Base-by-base conservation (phyloP, 2,797 vertebrate species). In the Vipera latastei region DNA sequence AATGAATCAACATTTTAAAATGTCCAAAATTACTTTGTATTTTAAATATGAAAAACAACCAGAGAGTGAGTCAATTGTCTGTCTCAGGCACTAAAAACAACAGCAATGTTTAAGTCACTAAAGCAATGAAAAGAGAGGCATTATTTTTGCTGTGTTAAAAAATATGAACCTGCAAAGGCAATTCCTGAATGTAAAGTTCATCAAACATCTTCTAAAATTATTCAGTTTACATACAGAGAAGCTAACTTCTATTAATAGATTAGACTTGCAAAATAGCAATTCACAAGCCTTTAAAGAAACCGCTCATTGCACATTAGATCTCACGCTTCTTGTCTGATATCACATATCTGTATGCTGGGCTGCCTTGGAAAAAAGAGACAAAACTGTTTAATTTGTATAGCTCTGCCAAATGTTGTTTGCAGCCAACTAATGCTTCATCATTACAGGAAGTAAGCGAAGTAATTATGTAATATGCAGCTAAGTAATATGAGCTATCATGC, bases 211-310 rank as follows among this genome's bases (percentile, higher is more conserved):
- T 95, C 96, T 94, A 95, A 97, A 97, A 96, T 96, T 97, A 96
- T 95, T 95, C 95, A 95, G 96, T 96, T 96, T 97, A 95, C 94
- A 96, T 96, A 96, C 96, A 96, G 95, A 96, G 96, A 97, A 96
- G 95, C 88, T 92, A 96, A 96, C 96, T 96, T 91, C 92, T 85
- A 93, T 91, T 92, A 95, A 96, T 96, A 96, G 96, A 95, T 96
- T 53, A 95, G 95, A 97, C 95, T 96, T 96, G 96, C 94, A 96
- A 95, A 94, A 96, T 53, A 96, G 95, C 95, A 95, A 96, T 94
- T 96, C 96, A 95, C 96, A 96, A 96, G 92, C 93, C 97, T 97
- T 95, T 96, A 96, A 95, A 94, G 92, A 97, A 97, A 97, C 91
- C 95, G 95, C 95, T 96, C 94, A 94, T 96, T 93, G 89, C 88